These are phyloP conservation scores for Alethe diademata DNA, from an alignment of 2,113 vertebrate species.

Conservation along the genomic window DNA sequence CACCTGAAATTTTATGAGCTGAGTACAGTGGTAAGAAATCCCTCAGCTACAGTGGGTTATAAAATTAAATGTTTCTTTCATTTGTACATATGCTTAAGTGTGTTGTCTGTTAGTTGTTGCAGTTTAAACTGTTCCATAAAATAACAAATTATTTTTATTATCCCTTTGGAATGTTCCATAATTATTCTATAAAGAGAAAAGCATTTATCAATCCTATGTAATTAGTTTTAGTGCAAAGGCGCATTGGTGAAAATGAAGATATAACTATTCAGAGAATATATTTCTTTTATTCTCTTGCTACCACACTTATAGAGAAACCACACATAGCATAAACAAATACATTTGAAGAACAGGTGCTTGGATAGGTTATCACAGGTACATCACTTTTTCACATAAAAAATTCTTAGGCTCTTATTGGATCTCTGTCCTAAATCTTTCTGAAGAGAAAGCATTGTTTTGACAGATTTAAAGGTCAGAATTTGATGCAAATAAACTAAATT, in stretches of 20 bases:
- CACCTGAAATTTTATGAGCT: background rate
- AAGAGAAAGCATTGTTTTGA: background rate
- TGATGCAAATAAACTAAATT: background rate
- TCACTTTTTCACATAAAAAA: background rate
- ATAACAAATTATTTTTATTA: background rate
- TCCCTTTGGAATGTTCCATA: background rate
- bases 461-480: background rate
- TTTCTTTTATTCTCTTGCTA: background rate
- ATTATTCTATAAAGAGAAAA: background rate
- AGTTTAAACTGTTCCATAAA: background rate
- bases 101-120: background rate
- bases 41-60: background rate
- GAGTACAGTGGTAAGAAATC: background rate
- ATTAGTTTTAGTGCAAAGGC: background rate
- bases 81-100: background rate
- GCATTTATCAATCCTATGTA: background rate
- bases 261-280: background rate
- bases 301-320: background rate
- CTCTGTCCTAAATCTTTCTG: background rate
- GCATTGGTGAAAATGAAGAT: background rate
- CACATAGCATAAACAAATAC: background rate
- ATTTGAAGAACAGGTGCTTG: background rate
- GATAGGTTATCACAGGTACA: background rate
- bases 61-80: constrained; percentile 1
- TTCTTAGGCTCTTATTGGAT: background rate